These are phyloP conservation scores for Leptinotarsa rubiginosa DNA, from an alignment of 2,888 invertebrate genomes.

Conservation along the genomic window DNA sequence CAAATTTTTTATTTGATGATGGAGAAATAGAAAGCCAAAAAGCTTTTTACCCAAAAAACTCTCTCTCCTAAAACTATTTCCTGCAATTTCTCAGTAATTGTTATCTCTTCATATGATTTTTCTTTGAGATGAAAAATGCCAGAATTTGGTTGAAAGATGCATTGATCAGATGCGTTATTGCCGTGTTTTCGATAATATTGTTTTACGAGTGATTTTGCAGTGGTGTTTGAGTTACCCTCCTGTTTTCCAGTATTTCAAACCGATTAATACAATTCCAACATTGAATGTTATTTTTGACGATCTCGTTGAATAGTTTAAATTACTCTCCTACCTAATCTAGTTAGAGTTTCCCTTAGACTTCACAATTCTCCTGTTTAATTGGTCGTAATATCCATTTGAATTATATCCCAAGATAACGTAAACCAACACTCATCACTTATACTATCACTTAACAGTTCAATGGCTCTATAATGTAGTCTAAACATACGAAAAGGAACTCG, in stretches of 20 bases:
- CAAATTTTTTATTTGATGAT: no score
- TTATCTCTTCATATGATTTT: no score
- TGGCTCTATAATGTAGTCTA: slow-evolving; percentile 30
- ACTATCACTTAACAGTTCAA: slow-evolving; percentile 43
- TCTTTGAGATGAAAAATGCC: no score
- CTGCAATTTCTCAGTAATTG: no score
- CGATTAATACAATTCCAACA: slow-evolving; percentile 4
- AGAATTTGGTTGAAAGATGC: no score
- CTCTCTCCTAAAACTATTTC: no score
- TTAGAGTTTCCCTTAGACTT: slow-evolving; percentile 14
- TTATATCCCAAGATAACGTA: slow-evolving; percentile 40
- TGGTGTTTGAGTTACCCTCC: neutral
- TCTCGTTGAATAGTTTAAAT: slow-evolving; percentile 4
- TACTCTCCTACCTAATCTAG: slow-evolving; percentile 12
- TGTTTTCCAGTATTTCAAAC: slow-evolving; percentile 6
- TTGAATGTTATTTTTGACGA: slow-evolving; percentile 11
- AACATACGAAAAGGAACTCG: slow-evolving; percentile 31
- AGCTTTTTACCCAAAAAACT: no score
- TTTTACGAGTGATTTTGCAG: no score
- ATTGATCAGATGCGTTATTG: no score
- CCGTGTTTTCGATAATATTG: no score
- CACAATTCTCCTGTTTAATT: slow-evolving; percentile 30
- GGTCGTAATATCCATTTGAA: slow-evolving; percentile 39
- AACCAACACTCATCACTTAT: slow-evolving; percentile 38
- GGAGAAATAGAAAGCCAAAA: no score